Evolutionary conservation across 2,113 vertebrate species (phyloP).

Genomic region (Sturnus vulgaris): DNA sequence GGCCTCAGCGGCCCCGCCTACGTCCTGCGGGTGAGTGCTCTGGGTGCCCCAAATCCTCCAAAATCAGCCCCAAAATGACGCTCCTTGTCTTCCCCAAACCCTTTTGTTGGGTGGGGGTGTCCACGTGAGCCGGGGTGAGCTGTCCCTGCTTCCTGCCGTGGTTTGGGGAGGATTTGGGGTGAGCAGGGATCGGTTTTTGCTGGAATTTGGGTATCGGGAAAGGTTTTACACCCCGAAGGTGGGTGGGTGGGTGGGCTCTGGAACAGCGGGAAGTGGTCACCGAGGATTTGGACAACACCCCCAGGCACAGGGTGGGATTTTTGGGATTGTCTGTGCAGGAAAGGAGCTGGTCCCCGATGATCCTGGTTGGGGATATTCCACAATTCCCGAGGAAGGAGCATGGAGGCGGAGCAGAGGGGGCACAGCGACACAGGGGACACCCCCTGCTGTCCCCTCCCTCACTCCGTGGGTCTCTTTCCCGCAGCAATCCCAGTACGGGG

Average conservation of each 20-base stretch:
- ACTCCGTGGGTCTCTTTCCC: background rate
- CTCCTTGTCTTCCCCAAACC: background rate
- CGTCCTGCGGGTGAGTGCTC: slow-evolving; percentile 79
- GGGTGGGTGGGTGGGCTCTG: accelerated
- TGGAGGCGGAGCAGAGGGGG: accelerated
- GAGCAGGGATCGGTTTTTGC: too few relatives aligned
- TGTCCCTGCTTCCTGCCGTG: background rate
- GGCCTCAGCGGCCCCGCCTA: slow-evolving; percentile 83
- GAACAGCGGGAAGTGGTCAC: accelerated
- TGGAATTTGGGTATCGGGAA: accelerated
- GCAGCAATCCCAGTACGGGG: slow-evolving; percentile 82
- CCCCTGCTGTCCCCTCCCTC: background rate
- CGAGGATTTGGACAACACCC: background rate
- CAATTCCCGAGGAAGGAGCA: background rate
- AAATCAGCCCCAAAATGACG: accelerated
- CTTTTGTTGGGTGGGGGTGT: accelerated
- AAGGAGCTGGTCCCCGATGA: accelerated
- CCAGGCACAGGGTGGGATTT: background rate
- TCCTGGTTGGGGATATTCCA: accelerated
- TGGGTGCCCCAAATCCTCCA: accelerated
- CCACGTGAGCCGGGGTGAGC: background rate
- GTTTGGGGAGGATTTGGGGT: background rate
- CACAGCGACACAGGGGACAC: accelerated
- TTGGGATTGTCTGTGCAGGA: background rate
- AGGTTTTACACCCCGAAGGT: too few relatives aligned